Conservation (phyloP, 2,797 vertebrate species). For the Taeniopygia guttata region DNA sequence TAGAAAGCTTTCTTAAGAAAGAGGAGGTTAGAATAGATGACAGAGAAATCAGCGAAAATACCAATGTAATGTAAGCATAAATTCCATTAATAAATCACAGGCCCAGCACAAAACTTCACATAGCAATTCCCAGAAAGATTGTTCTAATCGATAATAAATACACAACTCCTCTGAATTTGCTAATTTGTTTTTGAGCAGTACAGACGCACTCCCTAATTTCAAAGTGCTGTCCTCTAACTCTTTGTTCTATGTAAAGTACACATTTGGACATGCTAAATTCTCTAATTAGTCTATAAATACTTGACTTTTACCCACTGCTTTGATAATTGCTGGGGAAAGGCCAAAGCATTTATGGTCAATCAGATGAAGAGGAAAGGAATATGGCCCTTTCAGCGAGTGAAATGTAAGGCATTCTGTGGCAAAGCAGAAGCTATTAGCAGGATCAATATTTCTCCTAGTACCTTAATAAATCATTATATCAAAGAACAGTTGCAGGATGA, state of each 20-base stretch:
- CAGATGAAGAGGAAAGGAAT: constrained; percentile 71
- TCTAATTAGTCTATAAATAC: constrained; percentile 77
- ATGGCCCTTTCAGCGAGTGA: constrained; percentile 72
- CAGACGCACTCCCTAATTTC: constrained; percentile 8
- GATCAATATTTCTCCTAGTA: constrained; percentile 79
- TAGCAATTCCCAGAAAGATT: background rate
- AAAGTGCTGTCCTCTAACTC: background rate
- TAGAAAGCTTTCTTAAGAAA: constrained; percentile 1
- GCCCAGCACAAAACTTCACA: background rate
- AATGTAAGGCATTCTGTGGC: constrained; percentile 75
- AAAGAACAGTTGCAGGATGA: constrained; percentile 69
- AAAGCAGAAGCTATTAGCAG: constrained; percentile 79
- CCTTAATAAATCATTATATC: constrained; percentile 82
- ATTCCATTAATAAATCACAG: background rate
- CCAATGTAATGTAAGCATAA: background rate
- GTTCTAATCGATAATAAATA: background rate
- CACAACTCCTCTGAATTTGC: background rate
- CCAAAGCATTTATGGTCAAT: constrained; percentile 76
- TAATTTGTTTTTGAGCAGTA: background rate
- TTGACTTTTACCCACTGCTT: constrained; percentile 72
- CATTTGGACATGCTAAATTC: constrained; percentile 62
- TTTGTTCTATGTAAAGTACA: constrained; percentile 18
- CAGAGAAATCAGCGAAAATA: background rate
- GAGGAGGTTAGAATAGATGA: background rate
- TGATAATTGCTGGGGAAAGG: constrained; percentile 75